Percentiles rank a stretch among this genome's conserved stretches.
phyloP scores from a whole-genome alignment of 2,888 invertebrate species.

The Aphodius sticticus region DNA sequence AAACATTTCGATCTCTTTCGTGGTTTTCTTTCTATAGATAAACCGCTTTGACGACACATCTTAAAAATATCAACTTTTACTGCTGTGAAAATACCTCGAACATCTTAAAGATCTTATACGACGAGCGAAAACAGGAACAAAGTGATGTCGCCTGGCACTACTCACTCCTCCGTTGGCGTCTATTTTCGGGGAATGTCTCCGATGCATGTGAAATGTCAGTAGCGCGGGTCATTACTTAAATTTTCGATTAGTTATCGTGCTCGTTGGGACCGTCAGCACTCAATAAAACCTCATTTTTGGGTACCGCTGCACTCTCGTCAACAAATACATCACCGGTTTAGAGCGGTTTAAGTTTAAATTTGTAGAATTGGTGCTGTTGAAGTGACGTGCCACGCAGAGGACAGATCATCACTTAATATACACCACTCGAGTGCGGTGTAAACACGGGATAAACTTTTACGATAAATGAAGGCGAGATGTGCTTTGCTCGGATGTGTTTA shows the following conservation, averaged over 20 bases:
- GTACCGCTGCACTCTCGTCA: constrained; percentile 37
- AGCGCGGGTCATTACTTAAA: constrained; percentile 41
- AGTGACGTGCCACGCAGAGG: constrained; percentile 32
- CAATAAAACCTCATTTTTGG: constrained; percentile 44
- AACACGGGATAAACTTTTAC: constrained; percentile 40
- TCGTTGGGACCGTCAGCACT: constrained; percentile 43
- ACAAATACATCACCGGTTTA: constrained; percentile 41
- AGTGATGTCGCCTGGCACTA: background rate
- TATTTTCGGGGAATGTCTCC: background rate
- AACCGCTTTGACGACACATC: constrained; percentile 12
- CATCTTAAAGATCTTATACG: background rate
- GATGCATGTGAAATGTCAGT: constrained; percentile 41
- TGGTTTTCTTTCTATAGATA: background rate
- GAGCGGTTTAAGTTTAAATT: constrained; percentile 28
- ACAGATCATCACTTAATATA: constrained; percentile 42
- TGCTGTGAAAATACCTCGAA: constrained; percentile 19
- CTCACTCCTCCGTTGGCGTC: background rate
- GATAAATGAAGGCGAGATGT: constrained; percentile 37
- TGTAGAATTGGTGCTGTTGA: constrained; percentile 44
- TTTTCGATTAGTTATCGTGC: constrained; percentile 42
- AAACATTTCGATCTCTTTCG: background rate
- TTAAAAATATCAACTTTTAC: constrained; percentile 22
- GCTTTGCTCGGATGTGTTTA: constrained; percentile 15
- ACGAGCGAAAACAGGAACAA: background rate
- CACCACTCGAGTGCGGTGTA: constrained; percentile 40